A percentile compares a stretch with the other conserved stretches of the same genome.
Evolutionary conservation across 2,797 vertebrate genomes (phyloP).

Genomic region (Sebastes nivosus): DNA sequence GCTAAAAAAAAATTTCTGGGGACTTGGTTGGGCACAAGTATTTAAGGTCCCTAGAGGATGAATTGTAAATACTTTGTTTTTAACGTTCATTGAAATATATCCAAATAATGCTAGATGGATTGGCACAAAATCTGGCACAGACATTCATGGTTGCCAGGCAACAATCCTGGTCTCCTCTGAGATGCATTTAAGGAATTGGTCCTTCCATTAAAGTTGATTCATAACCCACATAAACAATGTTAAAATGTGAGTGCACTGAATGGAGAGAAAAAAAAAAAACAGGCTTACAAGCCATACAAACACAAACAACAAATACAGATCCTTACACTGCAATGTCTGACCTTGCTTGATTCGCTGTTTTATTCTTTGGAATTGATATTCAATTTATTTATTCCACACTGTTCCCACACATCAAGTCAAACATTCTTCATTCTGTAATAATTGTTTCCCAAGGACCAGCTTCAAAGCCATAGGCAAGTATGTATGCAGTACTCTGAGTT

Average conservation of each 20-base stretch:
- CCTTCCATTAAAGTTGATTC: conserved; percentile 18
- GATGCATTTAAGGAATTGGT: conserved; percentile 16
- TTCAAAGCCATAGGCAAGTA: not conserved
- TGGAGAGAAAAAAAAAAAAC: not conserved
- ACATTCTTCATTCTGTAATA: not conserved
- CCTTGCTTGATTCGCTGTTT: not conserved
- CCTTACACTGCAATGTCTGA: not conserved
- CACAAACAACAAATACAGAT: not conserved
- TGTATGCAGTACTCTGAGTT: not conserved
- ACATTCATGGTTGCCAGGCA: conserved; percentile 7
- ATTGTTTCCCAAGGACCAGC: not conserved
- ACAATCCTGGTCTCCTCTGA: conserved; percentile 4
- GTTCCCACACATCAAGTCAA: not conserved
- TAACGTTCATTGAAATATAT: too few relatives aligned
- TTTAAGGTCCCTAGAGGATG: not conserved
- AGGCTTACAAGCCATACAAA: not conserved
- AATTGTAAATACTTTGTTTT: not conserved
- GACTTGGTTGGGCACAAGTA: not conserved
- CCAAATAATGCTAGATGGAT: not conserved
- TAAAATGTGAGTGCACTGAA: not conserved
- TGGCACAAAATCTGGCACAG: not conserved
- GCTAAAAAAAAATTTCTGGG: too few relatives aligned
- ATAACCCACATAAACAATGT: not conserved
- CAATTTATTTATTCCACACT: not conserved
- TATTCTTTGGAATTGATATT: not conserved